These are phyloP conservation scores for Drosophila mettleri DNA, from an alignment of 2,888 invertebrate genomes.

Conservation along the genomic window DNA sequence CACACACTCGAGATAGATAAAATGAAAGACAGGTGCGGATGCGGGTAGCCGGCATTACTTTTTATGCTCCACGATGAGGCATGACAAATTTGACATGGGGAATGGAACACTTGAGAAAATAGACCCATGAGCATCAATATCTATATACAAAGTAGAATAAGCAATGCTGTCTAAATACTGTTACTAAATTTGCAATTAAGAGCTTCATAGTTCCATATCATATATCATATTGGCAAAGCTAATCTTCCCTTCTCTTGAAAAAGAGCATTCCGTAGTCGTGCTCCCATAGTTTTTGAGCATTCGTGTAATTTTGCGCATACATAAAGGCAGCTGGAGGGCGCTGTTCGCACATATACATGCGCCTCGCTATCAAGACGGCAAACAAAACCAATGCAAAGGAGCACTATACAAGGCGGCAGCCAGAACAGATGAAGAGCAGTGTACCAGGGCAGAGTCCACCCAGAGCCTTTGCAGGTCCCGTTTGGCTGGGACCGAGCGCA, in stretches of 20 bases:
- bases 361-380: slow-evolving; percentile 52
- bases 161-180: neutral
- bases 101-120: neutral
- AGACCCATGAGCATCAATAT: neutral
- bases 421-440: neutral
- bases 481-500: slow-evolving; percentile 2
- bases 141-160: neutral
- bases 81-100: neutral
- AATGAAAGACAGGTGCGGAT: slow-evolving; percentile 49
- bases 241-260: too few relatives aligned
- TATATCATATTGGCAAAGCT: too few relatives aligned
- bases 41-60: slow-evolving; percentile 33
- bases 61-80: neutral
- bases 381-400: slow-evolving; percentile 63
- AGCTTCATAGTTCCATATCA: too few relatives aligned
- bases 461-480: neutral
- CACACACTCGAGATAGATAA: slow-evolving; percentile 18
- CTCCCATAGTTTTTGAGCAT: neutral
- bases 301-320: slow-evolving; percentile 11
- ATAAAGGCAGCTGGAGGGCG: slow-evolving; percentile 15
- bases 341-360: slow-evolving; percentile 12
- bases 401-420: slow-evolving; percentile 29
- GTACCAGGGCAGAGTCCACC: neutral
- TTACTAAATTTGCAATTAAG: too few relatives aligned
- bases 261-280: neutral